Conservation (phyloP, 2,888 invertebrate genomes). For the Pemphredon lugubris region DNA sequence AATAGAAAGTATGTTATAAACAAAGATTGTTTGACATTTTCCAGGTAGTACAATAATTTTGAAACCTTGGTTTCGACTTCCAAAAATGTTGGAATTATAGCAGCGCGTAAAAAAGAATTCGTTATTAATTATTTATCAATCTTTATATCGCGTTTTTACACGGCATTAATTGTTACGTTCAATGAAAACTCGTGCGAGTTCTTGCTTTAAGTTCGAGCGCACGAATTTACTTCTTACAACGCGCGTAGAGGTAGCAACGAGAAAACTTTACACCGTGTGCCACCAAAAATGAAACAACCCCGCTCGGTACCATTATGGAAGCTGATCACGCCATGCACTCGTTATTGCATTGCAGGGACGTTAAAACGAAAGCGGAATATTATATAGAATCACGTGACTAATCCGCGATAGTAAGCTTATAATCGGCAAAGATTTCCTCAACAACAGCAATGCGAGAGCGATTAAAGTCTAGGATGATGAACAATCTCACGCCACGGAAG, state of each 20-base stretch:
- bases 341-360: slow-evolving; percentile 41
- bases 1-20: too few relatives aligned
- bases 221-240: slow-evolving; percentile 11
- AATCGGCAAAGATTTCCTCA: slow-evolving; percentile 16
- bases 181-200: neutral
- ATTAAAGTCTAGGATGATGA: neutral
- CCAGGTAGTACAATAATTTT: too few relatives aligned
- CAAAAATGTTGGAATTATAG: too few relatives aligned
- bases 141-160: too few relatives aligned
- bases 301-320: slow-evolving; percentile 24
- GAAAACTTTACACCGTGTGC: slow-evolving; percentile 13
- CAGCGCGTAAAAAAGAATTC: too few relatives aligned
- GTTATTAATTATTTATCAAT: too few relatives aligned
- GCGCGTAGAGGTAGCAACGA: neutral
- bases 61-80: too few relatives aligned
- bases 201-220: neutral
- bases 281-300: slow-evolving; percentile 28
- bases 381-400: slow-evolving; percentile 31
- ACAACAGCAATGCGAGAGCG: neutral
- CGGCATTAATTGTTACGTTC: too few relatives aligned
- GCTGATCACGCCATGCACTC: slow-evolving; percentile 60
- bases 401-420: slow-evolving; percentile 18
- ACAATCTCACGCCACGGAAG: neutral
- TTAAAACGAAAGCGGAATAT: slow-evolving; percentile 26
- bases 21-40: too few relatives aligned